Evolutionary conservation across 2,888 invertebrate species (phyloP), one percentile per base, ranked within the genome.

Genomic region (Limnephilus marmoratus): DNA sequence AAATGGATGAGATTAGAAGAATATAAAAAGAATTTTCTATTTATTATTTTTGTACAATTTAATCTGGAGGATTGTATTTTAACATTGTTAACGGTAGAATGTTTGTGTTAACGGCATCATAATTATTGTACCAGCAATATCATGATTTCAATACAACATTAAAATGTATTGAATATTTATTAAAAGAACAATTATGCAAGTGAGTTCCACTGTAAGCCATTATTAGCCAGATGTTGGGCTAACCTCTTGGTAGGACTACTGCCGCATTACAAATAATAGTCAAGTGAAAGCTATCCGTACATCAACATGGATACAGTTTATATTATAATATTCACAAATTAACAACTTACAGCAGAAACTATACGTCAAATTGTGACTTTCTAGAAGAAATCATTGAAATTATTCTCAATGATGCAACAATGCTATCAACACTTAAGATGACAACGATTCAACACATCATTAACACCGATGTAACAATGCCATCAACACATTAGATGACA

Each of bases 201-300:
- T 82, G 53, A 88, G 34, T 85, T 85, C 90, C 90, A 90, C 68
- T 34, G 83, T 4, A 24, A 34, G 68, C 53, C 80, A 89, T 37
- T 49, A 91, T 37, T 91, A 91, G 92, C 92, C 53, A 91, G 90
- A 87, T 92, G 93, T 93, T 91, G 89, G 90, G 92, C 93, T 93
- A 92, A 91, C 15, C 53, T 85, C 68, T 81, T 41, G 53, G 31
- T 91, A 90, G 90, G 86, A 81, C 49, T 82, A 93, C 93, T 93
- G 93, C 93, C 93, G 93, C 93, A 93, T 93, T 93, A 93, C 93
- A 93, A 93, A 93, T 93, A 93, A 93, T 91, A 92, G 93, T 92
- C 91, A 93, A 93, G 90, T 93, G 91, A 93, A 93, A 93, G 93
- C 93, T 90, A 91, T 45, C n/a, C 31, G 91, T 90, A 91, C 86